phyloP scores from a whole-genome alignment of 2,113 vertebrate genomes.

The Nesogale talazaci region DNA sequence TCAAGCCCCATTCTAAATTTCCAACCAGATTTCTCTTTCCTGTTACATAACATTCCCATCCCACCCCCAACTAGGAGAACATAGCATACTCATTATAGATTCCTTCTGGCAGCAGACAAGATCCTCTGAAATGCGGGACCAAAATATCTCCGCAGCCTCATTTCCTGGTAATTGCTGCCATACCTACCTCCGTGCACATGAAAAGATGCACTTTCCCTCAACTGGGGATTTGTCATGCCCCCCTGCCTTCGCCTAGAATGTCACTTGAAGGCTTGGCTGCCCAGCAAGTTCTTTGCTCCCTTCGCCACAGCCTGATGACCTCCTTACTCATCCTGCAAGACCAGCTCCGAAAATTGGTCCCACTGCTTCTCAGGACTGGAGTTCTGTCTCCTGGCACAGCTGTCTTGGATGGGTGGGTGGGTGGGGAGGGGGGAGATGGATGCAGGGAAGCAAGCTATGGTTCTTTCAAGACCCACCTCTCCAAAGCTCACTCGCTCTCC shows the following conservation, averaged over 20 bases:
- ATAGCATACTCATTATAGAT: not conserved
- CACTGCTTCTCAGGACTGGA: not conserved
- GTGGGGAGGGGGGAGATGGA: not conserved
- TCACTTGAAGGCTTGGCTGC: constrained; percentile 43
- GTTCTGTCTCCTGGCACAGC: not conserved
- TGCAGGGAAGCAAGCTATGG: not conserved
- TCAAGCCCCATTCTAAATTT: not conserved
- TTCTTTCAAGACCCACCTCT: constrained; percentile 27
- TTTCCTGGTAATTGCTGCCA: constrained; percentile 22
- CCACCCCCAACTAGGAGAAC: not conserved
- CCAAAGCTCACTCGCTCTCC: constrained; percentile 36
- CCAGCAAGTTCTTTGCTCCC: constrained; percentile 33
- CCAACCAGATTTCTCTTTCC: not conserved
- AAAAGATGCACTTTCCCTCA: constrained; percentile 37
- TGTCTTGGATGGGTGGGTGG: not conserved
- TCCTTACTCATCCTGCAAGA: not conserved
- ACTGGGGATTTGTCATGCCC: constrained; percentile 13
- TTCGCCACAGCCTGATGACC: constrained; percentile 13
- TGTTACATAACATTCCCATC: constrained; percentile 41
- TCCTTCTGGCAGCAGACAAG: constrained; percentile 26
- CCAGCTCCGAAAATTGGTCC: not conserved
- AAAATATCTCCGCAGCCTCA: not conserved
- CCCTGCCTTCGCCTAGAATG: constrained; percentile 74
- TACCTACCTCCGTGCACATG: not conserved
- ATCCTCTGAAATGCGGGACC: not conserved